Base-by-base conservation (phyloP, 2,113 vertebrate species). In the Myotis davidii region DNA sequence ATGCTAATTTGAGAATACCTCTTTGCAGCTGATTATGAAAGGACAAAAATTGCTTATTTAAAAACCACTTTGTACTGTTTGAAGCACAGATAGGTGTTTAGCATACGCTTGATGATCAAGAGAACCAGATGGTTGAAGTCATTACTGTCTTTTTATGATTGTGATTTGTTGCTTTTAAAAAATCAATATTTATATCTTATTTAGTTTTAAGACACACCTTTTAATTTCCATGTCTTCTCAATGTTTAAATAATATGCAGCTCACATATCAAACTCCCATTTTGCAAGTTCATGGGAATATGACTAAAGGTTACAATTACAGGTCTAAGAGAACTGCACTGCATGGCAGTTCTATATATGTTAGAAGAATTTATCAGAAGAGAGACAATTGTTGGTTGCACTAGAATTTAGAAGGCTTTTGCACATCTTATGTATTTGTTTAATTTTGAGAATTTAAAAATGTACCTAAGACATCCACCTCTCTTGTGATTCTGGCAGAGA, bases 351-450 rank as follows among this genome's bases (percentile, higher is more conserved):
- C 34, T 70, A 21, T 89, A 20, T 85, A 4, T 90, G 32, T 54
- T 95, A 70, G 70, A 78, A 95, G 17, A 92, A 92, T 82, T 92
- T 82, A 72, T 82, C 91, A 32, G 21, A 89, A 70, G 39, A 39
- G 54, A 82, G 85, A 76, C n/a, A 72, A 0, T 93, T 93, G 39
- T 84, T 42, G 25, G 52, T 83, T 86, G 29, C 14, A 48, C 3
- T 90, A 32, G n/a, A 64, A 87, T 90, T 90, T 83, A 87, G 73
- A 89, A 92, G 73, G 42, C 32, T 87, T 94, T 73, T 87, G 61
- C 23, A 74, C 6, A 74, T 87, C 11, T 93, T 48, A 42, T 6
- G 6, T 96, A 27, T 72, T 73, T 91, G 7, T 50, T 29, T 84
- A 21, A 52, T 5, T 91, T 84, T 73, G 83, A 96, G 65, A 18